Percentiles rank a stretch among this genome's conserved stretches.
Evolutionary conservation across 2,113 vertebrate genomes (phyloP).

Genomic region (Otolemur garnettii): DNA sequence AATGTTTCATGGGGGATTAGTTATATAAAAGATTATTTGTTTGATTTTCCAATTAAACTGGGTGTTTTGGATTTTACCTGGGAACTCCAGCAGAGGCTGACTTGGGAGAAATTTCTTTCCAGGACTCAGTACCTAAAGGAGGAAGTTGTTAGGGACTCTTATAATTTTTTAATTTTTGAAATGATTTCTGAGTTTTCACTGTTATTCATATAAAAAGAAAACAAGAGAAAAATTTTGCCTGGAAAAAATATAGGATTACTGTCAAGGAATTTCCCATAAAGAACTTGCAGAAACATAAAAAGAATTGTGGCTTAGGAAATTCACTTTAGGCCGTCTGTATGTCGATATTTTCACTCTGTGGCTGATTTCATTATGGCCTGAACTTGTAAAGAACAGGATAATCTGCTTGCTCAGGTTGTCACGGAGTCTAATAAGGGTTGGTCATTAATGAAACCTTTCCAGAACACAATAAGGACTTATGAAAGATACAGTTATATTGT

Average conservation of each 20-base stretch:
- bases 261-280: background rate
- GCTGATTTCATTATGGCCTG: conserved; percentile 44
- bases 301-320: conserved; percentile 48
- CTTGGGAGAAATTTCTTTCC: background rate
- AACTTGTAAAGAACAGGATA: conserved; percentile 38
- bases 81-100: fast-evolving
- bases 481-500: conserved; percentile 41
- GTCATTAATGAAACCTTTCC: conserved; percentile 66
- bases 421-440: conserved; percentile 41
- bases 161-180: conserved; percentile 8
- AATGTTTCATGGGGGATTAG: background rate
- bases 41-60: background rate
- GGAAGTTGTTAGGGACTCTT: background rate
- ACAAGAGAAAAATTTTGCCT: background rate
- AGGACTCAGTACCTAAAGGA: background rate
- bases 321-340: conserved; percentile 37
- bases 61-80: background rate
- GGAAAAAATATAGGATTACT: background rate
- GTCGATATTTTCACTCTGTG: conserved; percentile 28
- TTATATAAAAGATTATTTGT: conserved; percentile 3
- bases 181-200: background rate
- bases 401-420: conserved; percentile 43
- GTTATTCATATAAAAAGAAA: background rate
- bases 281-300: conserved; percentile 36
- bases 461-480: conserved; percentile 56